Evolutionary conservation across 2,113 vertebrate genomes (phyloP), one percentile per base, ranked within the genome.

Genomic region (Lophius piscatorius): DNA sequence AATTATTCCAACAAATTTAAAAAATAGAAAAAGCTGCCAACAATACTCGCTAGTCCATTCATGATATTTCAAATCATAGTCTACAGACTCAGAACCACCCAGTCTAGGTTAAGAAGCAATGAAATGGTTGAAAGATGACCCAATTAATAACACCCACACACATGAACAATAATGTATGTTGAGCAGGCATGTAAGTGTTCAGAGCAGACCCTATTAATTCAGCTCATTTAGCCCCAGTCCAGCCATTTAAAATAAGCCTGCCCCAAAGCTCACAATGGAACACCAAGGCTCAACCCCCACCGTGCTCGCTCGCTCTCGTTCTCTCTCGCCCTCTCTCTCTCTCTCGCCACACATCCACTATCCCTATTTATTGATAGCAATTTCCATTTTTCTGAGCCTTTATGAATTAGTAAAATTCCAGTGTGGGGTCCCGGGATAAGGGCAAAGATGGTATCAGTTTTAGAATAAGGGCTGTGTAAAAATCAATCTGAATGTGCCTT

Each of bases 181-280:
- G 78, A 88, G 82, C 65, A 82, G 83, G 85, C 88, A 85, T 89
- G 78, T 81, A 90, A 88, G 76, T 90, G 83, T 76, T 75, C 45
- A 66, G 73, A 88, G 75, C 78, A 77, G 80, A 87, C 71, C 84
- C 75, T 74, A 87, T 91, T 91, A 89, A 90, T 89, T 90, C 89
- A 89, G 86, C 80, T 88, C 83, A 89, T 89, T 91, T 88, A 89
- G 79, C 76, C 76, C 41, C 67, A 88, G 80, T 80, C 77, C 79
- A 90, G 59, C 85, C 83, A 86, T 90, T 89, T 88, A 89, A 89
- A 87, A 68, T 83, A 76, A 82, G 87, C 81, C 85, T 76, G 69
- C 72, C 84, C 83, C 73, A 67, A 47, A 86, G 81, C 88, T 78
- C 73, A 74, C 66, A 81, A 51, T 68, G 67, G 45, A 80, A 56